These are phyloP conservation scores for Epistrophella euchroma DNA, from an alignment of 2,888 invertebrate species.

Conservation along the genomic window DNA sequence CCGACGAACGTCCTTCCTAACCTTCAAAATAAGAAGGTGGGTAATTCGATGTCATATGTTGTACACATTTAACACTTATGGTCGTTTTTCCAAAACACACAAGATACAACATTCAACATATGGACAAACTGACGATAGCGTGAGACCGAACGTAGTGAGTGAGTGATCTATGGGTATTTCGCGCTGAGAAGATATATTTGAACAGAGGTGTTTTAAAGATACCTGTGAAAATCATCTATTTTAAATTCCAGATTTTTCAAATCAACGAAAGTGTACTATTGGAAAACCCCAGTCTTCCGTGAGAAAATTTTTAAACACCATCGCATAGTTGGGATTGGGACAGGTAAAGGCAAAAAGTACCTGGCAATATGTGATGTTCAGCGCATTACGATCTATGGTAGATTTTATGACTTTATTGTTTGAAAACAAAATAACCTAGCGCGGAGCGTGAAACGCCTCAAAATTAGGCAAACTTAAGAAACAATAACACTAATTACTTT, in stretches of 20 bases:
- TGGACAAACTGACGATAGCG: constrained; percentile 45
- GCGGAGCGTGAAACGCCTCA: constrained; percentile 69
- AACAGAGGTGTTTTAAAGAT: constrained; percentile 17
- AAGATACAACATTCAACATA: constrained; percentile 23
- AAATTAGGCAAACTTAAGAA: constrained; percentile 68
- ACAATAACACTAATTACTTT: constrained; percentile 73
- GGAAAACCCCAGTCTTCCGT: constrained; percentile 69
- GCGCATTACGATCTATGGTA: constrained; percentile 41
- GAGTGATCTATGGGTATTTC: constrained; percentile 60
- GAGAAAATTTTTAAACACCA: constrained; percentile 58
- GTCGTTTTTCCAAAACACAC: constrained; percentile 78
- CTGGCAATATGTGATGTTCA: constrained; percentile 39
- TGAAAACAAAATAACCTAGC: constrained; percentile 38
- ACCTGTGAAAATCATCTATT: constrained; percentile 53
- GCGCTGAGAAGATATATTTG: constrained; percentile 17
- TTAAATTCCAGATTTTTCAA: constrained; percentile 66
- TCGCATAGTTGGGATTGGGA: too few species aligned
- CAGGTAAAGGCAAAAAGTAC: constrained; percentile 27
- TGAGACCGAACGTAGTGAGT: constrained; percentile 30
- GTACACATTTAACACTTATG: constrained; percentile 82
- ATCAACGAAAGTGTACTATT: constrained; percentile 46
- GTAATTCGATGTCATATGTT: constrained; percentile 81
- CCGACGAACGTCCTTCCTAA: constrained; percentile 51
- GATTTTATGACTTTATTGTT: constrained; percentile 51
- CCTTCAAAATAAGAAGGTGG: constrained; percentile 44